Percentiles rank a stretch among this genome's conserved stretches.
Evolutionary conservation across 2,797 vertebrate genomes (phyloP).

Genomic region (Melanotaenia nigrans): DNA sequence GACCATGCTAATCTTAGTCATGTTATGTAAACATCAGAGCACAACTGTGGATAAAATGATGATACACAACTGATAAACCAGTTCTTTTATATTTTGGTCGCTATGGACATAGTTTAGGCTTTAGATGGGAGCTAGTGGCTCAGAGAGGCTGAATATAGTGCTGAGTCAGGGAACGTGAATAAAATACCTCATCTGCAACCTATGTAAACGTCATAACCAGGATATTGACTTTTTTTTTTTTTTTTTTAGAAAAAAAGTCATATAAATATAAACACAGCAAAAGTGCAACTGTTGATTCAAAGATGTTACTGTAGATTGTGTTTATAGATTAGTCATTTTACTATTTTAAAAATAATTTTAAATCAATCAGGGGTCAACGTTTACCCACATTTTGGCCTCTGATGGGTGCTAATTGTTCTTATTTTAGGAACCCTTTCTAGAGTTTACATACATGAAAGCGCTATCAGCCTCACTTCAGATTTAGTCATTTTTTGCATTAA

Average conservation of each 20-base stretch:
- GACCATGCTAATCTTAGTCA: background rate
- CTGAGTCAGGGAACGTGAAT: too few species aligned
- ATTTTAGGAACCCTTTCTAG: too few species aligned
- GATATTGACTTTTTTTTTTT: too few species aligned
- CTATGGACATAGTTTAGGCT: background rate
- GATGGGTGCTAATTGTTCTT: background rate
- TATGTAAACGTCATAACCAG: background rate
- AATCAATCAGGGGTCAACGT: background rate
- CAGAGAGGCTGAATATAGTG: too few species aligned
- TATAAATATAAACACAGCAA: background rate
- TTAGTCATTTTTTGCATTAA: background rate
- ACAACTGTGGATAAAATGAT: too few species aligned
- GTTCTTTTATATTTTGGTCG: background rate
- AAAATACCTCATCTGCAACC: too few species aligned
- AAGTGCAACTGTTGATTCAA: background rate
- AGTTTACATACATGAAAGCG: background rate
- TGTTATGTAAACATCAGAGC: background rate
- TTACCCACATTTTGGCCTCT: background rate
- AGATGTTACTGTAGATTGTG: background rate
- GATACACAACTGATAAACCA: background rate
- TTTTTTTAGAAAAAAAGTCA: background rate
- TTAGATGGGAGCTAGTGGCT: background rate
- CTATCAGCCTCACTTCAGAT: background rate
- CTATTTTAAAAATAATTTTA: background rate
- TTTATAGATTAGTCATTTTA: background rate